Evolutionary conservation across 2,113 vertebrate genomes (phyloP).

Genomic region (Neogobius melanostomus): DNA sequence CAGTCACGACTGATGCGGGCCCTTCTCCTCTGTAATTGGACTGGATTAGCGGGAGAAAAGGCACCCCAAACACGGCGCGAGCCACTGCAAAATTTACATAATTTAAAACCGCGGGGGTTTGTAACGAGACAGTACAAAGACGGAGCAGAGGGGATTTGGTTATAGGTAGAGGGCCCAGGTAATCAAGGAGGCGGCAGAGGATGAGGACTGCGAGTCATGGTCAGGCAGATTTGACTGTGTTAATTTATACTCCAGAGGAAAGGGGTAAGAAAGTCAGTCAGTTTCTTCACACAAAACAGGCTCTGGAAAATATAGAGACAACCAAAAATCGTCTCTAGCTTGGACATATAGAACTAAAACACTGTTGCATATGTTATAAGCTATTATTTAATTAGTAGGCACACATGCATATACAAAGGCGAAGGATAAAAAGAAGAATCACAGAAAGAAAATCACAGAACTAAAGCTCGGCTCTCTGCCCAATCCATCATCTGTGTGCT

Average conservation of each 20-base stretch:
- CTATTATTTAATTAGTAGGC: too few relatives aligned
- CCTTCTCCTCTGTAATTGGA: constrained; percentile 61
- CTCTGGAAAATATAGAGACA: not conserved
- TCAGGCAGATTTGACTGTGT: constrained; percentile 16
- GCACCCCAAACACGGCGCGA: constrained; percentile 40
- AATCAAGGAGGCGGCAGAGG: constrained; percentile 20
- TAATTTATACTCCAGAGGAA: constrained; percentile 20
- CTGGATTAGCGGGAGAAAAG: constrained; percentile 62
- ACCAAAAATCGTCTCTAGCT: not conserved
- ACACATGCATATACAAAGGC: too few relatives aligned
- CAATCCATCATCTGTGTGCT: constrained; percentile 5
- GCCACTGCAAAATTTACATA: constrained; percentile 52
- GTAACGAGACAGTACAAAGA: constrained; percentile 40
- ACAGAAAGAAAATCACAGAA: not conserved
- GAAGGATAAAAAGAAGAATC: not conserved
- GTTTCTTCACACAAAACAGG: not conserved
- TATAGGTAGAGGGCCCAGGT: constrained; percentile 14
- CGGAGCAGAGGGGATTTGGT: constrained; percentile 29
- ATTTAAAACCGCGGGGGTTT: constrained; percentile 52
- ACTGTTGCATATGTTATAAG: too few relatives aligned
- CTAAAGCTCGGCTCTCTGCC: not conserved
- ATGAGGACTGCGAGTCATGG: constrained; percentile 1
- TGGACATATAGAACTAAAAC: too few relatives aligned
- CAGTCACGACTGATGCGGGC: constrained; percentile 48
- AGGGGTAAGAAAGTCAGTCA: not conserved